Evolutionary conservation across 2,888 invertebrate genomes (phyloP).

Genomic region (Brenthis hecate): DNA sequence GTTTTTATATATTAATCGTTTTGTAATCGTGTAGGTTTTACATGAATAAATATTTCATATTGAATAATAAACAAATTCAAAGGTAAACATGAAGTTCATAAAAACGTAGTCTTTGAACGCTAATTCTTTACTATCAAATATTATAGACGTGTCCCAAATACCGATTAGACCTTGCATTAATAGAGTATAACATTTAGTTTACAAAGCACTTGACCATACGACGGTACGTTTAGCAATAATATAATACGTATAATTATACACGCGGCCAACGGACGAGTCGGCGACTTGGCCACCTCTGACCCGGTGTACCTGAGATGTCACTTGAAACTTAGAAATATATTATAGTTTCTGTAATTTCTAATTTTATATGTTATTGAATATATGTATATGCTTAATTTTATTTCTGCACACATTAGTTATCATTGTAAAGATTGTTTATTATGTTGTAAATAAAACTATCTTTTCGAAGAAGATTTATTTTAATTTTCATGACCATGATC

Average conservation of each 20-base stretch:
- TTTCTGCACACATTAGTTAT: not conserved
- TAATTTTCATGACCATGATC: no score
- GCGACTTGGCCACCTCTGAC: slow-evolving; percentile 31
- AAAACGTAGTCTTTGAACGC: not conserved
- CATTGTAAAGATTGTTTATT: no score
- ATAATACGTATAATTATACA: slow-evolving; percentile 30
- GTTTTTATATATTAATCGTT: no score
- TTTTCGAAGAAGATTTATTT: no score
- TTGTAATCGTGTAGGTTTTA: no score
- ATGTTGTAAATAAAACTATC: no score
- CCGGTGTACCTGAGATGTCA: slow-evolving; percentile 23
- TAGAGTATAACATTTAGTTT: slow-evolving; percentile 1
- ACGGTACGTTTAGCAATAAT: slow-evolving; percentile 17
- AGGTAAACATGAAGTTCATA: not conserved
- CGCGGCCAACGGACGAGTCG: slow-evolving; percentile 19
- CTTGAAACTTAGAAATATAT: slow-evolving; percentile 16
- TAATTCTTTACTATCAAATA: slow-evolving; percentile 6
- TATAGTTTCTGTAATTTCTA: slow-evolving; percentile 23
- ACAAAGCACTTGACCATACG: slow-evolving; percentile 11
- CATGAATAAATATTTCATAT: not conserved
- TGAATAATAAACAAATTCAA: slow-evolving; percentile 5
- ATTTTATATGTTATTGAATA: slow-evolving; percentile 14
- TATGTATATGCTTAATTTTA: slow-evolving; percentile 10
- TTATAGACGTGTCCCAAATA: slow-evolving; percentile 12
- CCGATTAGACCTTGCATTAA: not conserved